Evolutionary conservation across 1,140 invertebrate species (phyloP).

Genomic region (Limonius californicus): DNA sequence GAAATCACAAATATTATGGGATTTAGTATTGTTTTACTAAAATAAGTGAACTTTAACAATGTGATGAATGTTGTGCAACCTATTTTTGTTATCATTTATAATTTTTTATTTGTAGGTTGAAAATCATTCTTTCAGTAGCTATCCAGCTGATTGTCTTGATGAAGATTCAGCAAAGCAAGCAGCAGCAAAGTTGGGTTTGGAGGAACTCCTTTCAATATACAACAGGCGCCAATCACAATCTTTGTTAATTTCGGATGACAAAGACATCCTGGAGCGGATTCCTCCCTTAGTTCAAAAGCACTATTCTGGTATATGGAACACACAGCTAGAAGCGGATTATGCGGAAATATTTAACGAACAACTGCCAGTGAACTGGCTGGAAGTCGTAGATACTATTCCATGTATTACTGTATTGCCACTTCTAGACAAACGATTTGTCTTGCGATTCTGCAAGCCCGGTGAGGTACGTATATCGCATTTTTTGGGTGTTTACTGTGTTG

Average conservation of each 20-base stretch:
- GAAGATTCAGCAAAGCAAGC: slow-evolving; percentile 52
- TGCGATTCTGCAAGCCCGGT: slow-evolving; percentile 34
- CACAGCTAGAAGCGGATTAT: slow-evolving; percentile 41
- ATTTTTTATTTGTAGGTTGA: too few species aligned
- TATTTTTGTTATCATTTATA: too few species aligned
- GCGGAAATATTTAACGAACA: slow-evolving; percentile 37
- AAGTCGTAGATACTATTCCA: slow-evolving; percentile 36
- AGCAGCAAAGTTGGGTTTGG: slow-evolving; percentile 53
- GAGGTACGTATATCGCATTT: too few species aligned
- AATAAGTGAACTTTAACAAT: too few species aligned
- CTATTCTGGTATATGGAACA: slow-evolving; percentile 35
- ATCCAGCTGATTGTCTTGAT: slow-evolving; percentile 54
- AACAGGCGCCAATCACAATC: slow-evolving; percentile 33
- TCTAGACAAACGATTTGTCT: slow-evolving; percentile 20
- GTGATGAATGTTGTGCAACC: too few species aligned
- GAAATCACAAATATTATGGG: too few species aligned
- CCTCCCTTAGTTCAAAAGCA: slow-evolving; percentile 33
- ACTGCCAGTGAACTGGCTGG: slow-evolving; percentile 41
- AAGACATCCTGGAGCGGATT: slow-evolving; percentile 47
- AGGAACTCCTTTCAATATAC: slow-evolving; percentile 44
- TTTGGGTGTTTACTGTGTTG: too few species aligned
- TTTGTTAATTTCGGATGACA: slow-evolving; percentile 34
- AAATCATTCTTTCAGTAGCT: slow-evolving; percentile 50
- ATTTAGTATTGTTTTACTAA: too few species aligned
- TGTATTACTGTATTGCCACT: slow-evolving; percentile 22